A percentile compares a stretch with the other conserved stretches of the same genome.
phyloP scores from a whole-genome alignment of 2,888 invertebrate genomes.

The Dexiosoma caninum region DNA sequence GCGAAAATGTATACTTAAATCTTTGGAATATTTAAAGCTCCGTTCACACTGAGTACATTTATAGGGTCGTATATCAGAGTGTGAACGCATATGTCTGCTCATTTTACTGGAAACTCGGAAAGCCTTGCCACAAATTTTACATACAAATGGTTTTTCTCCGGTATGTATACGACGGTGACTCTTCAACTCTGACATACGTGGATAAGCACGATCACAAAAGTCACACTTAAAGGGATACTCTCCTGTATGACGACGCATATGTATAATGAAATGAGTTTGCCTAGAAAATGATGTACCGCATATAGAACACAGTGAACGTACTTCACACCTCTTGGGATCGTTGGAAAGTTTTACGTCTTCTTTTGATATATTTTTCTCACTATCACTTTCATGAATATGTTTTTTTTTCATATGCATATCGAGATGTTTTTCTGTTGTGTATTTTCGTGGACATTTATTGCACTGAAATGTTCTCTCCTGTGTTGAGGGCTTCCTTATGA shows the following conservation, averaged over 20 bases:
- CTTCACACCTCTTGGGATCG: slow-evolving; percentile 29
- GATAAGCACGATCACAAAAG: slow-evolving; percentile 49
- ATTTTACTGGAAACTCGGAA: slow-evolving; percentile 53
- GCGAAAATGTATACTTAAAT: slow-evolving; percentile 55
- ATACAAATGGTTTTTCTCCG: slow-evolving; percentile 55
- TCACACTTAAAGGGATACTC: slow-evolving; percentile 54
- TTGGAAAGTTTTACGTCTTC: background rate
- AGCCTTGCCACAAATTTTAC: slow-evolving; percentile 50
- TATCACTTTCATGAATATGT: slow-evolving; percentile 71
- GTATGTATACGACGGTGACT: slow-evolving; percentile 53
- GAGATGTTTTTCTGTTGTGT: slow-evolving; percentile 72
- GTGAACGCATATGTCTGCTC: slow-evolving; percentile 51
- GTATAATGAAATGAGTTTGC: slow-evolving; percentile 70
- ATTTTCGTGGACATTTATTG: slow-evolving; percentile 70
- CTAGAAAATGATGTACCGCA: slow-evolving; percentile 81
- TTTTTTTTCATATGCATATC: slow-evolving; percentile 70
- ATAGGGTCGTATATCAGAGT: slow-evolving; percentile 54
- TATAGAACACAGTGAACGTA: slow-evolving; percentile 78
- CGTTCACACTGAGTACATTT: slow-evolving; percentile 53
- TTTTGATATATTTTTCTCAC: slow-evolving; percentile 13
- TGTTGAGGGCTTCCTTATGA: slow-evolving; percentile 50
- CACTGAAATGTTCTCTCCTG: slow-evolving; percentile 75
- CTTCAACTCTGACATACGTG: slow-evolving; percentile 27
- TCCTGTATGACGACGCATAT: slow-evolving; percentile 54
- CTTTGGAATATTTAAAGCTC: slow-evolving; percentile 58